Evolutionary conservation across 2,113 vertebrate genomes (phyloP).

Genomic region (Ceuthmochares aereus): DNA sequence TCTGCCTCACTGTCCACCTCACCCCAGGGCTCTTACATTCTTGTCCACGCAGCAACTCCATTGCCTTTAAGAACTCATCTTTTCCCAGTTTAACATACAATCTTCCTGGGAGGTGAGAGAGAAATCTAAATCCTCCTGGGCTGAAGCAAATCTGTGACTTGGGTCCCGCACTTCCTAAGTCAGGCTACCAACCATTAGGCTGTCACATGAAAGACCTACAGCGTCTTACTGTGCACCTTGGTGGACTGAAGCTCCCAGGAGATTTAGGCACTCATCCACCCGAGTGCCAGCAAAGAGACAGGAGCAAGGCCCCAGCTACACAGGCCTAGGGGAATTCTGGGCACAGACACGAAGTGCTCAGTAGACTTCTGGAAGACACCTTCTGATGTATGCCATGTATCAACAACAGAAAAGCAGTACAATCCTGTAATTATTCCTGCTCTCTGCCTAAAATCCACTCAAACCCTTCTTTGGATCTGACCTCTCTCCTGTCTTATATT

Average conservation of each 20-base stretch:
- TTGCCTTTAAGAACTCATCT: not conserved
- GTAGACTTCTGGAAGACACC: not conserved
- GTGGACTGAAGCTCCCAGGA: not conserved
- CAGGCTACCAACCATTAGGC: not conserved
- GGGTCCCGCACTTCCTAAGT: not conserved
- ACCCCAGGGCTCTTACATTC: not conserved
- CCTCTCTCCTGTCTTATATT: not conserved
- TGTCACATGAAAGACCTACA: not conserved
- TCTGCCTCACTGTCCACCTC: not conserved
- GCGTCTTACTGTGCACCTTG: not conserved
- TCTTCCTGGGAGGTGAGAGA: not conserved
- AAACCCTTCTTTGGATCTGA: not conserved
- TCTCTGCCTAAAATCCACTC: not conserved
- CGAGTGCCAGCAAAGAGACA: not conserved
- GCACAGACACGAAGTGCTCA: not conserved
- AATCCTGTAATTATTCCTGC: not conserved
- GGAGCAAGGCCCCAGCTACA: not conserved
- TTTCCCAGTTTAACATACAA: not conserved
- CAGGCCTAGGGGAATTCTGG: not conserved
- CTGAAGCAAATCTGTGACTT: not conserved
- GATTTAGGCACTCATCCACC: not conserved
- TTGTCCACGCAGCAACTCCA: not conserved
- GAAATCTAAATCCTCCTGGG: not conserved
- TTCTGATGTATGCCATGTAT: not conserved
- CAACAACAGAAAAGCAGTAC: not conserved